Evolutionary conservation across 2,113 vertebrate genomes (phyloP).

Genomic region (Scartelaos histophorus): DNA sequence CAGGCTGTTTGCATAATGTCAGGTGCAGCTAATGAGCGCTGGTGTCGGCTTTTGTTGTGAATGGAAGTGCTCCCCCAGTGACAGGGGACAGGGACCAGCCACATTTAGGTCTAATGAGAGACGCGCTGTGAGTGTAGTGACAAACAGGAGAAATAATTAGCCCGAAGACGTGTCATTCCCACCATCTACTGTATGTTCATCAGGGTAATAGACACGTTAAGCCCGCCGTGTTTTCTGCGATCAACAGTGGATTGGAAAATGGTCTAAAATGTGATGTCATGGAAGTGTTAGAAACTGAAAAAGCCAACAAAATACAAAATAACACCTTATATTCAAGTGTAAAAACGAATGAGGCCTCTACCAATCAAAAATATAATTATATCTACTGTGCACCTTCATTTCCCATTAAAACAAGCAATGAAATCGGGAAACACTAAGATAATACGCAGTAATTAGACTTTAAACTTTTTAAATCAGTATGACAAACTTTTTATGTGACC

Average conservation of each 20-base stretch:
- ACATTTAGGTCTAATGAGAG: conserved; percentile 58
- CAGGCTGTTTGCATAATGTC: conserved; percentile 36
- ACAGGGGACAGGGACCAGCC: conserved; percentile 15
- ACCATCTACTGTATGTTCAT: conserved; percentile 36
- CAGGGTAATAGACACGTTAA: neutral
- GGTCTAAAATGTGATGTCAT: conserved; percentile 5
- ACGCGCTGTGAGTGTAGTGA: conserved; percentile 23
- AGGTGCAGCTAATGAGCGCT: conserved; percentile 48
- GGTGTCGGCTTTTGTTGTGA: conserved; percentile 29
- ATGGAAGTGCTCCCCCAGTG: conserved; percentile 13
- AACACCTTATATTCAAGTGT: neutral
- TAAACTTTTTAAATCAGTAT: neutral
- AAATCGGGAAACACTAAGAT: neutral
- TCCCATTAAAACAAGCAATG: neutral
- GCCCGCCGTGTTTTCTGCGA: neutral
- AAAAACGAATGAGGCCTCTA: neutral
- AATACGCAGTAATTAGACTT: neutral
- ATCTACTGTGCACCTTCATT: neutral
- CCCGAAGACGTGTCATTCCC: conserved; percentile 10
- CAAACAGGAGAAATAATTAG: conserved; percentile 55
- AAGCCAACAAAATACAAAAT: conserved; percentile 6
- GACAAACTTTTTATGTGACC: neutral
- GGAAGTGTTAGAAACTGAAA: conserved; percentile 16
- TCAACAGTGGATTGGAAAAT: conserved; percentile 15
- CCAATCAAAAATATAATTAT: neutral